These are phyloP conservation scores for Euproctis similis DNA, from an alignment of 2,888 invertebrate species.

Conservation along the genomic window DNA sequence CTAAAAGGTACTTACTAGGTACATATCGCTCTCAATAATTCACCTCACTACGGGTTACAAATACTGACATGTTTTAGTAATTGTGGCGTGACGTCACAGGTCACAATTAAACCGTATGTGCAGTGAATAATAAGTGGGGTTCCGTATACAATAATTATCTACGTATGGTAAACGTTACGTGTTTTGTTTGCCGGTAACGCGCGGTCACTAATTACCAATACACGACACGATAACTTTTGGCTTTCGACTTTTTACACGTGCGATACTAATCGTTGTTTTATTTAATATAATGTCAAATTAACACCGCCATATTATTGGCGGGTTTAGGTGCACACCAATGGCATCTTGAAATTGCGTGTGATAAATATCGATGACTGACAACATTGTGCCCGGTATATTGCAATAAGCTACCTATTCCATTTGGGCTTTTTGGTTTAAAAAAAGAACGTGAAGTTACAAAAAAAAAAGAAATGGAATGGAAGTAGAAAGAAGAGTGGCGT, in stretches of 20 bases:
- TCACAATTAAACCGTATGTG: slow-evolving; percentile 63
- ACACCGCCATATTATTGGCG: too few relatives aligned
- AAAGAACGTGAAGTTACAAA: too few relatives aligned
- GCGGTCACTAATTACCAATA: slow-evolving; percentile 16
- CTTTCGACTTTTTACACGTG: slow-evolving; percentile 13
- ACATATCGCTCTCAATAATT: slow-evolving; percentile 5
- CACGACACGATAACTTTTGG: slow-evolving; percentile 22
- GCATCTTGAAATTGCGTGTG: too few relatives aligned
- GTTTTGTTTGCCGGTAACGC: slow-evolving; percentile 19
- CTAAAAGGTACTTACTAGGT: too few relatives aligned
- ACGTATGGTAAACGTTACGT: slow-evolving; percentile 35
- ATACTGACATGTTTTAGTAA: slow-evolving; percentile 53
- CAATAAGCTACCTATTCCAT: too few relatives aligned
- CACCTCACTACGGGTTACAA: slow-evolving; percentile 15
- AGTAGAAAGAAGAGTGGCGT: too few relatives aligned
- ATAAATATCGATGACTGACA: too few relatives aligned
- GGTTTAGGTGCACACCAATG: too few relatives aligned
- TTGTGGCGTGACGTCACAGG: slow-evolving; percentile 42
- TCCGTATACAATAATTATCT: slow-evolving; percentile 34
- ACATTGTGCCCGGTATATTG: too few relatives aligned
- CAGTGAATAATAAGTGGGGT: slow-evolving; percentile 27
- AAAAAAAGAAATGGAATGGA: too few relatives aligned
- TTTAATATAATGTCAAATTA: too few relatives aligned
- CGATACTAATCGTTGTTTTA: slow-evolving; percentile 4
- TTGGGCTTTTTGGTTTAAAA: too few relatives aligned